Conservation (phyloP, 2,797 vertebrate species). For the Cercopithecus petaurista region DNA sequence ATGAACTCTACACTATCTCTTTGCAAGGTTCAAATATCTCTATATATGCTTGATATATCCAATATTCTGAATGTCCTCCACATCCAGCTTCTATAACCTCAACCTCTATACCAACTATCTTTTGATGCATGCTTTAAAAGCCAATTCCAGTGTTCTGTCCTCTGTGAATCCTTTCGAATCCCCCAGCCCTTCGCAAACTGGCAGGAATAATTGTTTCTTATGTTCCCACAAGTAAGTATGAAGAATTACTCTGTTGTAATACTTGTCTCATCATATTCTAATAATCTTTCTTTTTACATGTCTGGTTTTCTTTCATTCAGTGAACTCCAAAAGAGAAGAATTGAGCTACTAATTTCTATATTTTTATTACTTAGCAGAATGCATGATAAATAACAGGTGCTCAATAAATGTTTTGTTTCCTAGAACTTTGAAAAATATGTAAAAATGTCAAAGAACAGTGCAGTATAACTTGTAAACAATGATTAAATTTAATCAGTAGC, state of each 20-base stretch:
- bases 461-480: neutral
- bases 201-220: neutral
- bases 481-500: neutral
- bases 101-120: neutral
- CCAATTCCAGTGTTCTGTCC: neutral
- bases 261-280: neutral
- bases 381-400: neutral
- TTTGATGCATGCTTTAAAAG: neutral
- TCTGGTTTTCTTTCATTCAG: neutral
- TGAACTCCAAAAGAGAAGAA: neutral
- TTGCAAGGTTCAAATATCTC: neutral
- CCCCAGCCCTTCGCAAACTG: neutral
- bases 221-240: neutral
- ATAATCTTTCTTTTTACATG: neutral
- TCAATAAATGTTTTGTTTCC: neutral
- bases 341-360: neutral
- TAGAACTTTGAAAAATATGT: neutral
- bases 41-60: neutral
- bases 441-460: neutral
- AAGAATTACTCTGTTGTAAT: neutral
- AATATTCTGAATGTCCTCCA: neutral
- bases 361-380: neutral
- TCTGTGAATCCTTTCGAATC: neutral
- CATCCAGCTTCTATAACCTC: neutral
- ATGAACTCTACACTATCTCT: neutral